Evolutionary conservation across 1,140 invertebrate genomes (phyloP), one percentile per base, ranked within the genome.

Genomic region (Saccostrea cuccullata): DNA sequence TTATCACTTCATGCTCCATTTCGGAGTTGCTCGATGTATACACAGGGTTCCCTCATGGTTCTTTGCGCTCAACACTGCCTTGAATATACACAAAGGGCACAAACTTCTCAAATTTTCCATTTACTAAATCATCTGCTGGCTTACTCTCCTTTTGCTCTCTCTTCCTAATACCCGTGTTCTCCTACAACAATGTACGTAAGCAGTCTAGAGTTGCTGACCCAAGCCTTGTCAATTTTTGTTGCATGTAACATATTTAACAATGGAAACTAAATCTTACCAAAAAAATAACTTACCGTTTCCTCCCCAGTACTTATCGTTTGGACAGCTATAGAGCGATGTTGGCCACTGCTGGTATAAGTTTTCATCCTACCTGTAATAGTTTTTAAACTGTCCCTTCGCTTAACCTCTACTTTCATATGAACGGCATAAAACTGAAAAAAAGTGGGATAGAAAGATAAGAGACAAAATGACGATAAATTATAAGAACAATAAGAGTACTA

Each of bases 341-440:
- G 70, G 13, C 11, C 30, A 26, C 26, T 77, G 70, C 23, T 15
- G 26, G 26, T 15, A 26, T 36, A 17, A 15, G 26, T 77, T 30
- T 77, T 30, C 23, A 77, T 26, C 30, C 26, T 84, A 56, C 82
- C 73, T 1, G 86, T 26, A 13, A 87, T 47, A 12, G 86, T 84
- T 23, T 77, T 77, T 26, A 87, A 36, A 47, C 82, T 84, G 15
- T 87, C 82, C n/a, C 47, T 36, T 12, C 73, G 77, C 26, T 23
- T 56, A 40, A 87, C 77, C 30, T 89, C 87, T 20, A 73, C 84
- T 13, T 90, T 90, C 56, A 84, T 85, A 23, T 82, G 77, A 13
- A 90, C 40, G 4, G 87, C 86, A 23, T 73, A 86, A 17, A 88
- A 85, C 90, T 90, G 86, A 47, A 47, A 47, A n/a, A 47, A 47